Evolutionary conservation across 1,140 invertebrate genomes (phyloP), one percentile per base, ranked within the genome.

Genomic region (Orchesella cincta): DNA sequence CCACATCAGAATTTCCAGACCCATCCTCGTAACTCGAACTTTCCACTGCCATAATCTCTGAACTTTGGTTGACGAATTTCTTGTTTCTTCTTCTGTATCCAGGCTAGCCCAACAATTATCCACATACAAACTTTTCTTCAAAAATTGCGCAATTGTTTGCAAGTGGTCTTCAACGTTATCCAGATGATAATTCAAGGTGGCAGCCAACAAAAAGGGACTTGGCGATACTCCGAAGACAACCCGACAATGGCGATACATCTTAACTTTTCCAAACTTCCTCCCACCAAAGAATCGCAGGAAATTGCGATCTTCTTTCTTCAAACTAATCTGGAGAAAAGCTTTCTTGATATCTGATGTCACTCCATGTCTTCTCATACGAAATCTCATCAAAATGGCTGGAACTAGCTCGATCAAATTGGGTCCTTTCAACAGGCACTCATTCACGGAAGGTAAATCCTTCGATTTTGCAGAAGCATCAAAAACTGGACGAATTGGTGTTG

Each of bases 371-470:
- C 54, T 14, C 1, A 71, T 1, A 14, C 77, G 74, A 73, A 79
- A 79, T 23, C 74, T 0, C 0, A n/a, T 0, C 0, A 76, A 14
- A 23, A 79, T 70, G 28, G 8, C 31, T 0, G 77, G 77, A 54
- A 79, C 73, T 20, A 73, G n/a, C 26, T 79, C 77, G 31, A 79
- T n/a, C 8, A 46, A 39, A 51, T 73, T 73, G 8, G 71, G 71
- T 3, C 71, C 71, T 8, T 28, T 51, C 71, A 39, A 80, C 83
- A 84, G 34, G 51, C 52, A 74, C 18, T 86, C 83, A 79, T 86
- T 86, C 0, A 86, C 74, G 1, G 83, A 81, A 39, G 1, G 76
- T 83, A 5, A 84, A 64, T 23, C 74, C 46, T 78, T 84, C 78
- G 36, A 82, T 34, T 67, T 80, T 83, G 76, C 81, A 3, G 46